Conservation (phyloP, 2,888 invertebrate genomes). For the Herminia tarsipennalis region DNA sequence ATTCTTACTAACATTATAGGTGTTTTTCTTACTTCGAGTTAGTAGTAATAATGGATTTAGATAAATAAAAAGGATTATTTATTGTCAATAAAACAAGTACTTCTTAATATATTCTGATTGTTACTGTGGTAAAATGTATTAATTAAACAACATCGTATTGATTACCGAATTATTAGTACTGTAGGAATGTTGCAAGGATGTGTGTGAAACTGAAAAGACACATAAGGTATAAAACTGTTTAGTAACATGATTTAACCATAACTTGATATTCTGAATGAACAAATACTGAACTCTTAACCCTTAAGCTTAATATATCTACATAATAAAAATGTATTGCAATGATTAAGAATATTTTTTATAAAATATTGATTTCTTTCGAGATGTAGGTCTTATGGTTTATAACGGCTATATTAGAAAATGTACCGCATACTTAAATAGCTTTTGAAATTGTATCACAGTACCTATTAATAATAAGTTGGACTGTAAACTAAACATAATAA, state of each 20-base stretch:
- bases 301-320: too few species aligned
- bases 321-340: too few species aligned
- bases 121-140: too few species aligned
- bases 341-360: background rate
- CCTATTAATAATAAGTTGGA: constrained; percentile 5
- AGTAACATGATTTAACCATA: too few species aligned
- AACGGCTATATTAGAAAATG: constrained; percentile 2
- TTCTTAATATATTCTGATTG: too few species aligned
- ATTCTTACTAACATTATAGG: too few species aligned
- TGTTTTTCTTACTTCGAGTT: background rate
- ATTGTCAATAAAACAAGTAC: background rate
- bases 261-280: too few species aligned
- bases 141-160: constrained; percentile 2
- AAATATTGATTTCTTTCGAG: background rate
- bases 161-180: constrained; percentile 13
- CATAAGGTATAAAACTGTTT: too few species aligned
- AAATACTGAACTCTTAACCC: too few species aligned
- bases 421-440: constrained; percentile 5
- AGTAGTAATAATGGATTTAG: background rate
- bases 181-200: background rate
- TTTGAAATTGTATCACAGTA: constrained; percentile 1
- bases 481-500: constrained; percentile 9
- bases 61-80: background rate
- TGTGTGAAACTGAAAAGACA: too few species aligned
- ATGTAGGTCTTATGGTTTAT: constrained; percentile 9